Conservation (phyloP, 1,140 invertebrate genomes). For the Penaeus japonicus region DNA sequence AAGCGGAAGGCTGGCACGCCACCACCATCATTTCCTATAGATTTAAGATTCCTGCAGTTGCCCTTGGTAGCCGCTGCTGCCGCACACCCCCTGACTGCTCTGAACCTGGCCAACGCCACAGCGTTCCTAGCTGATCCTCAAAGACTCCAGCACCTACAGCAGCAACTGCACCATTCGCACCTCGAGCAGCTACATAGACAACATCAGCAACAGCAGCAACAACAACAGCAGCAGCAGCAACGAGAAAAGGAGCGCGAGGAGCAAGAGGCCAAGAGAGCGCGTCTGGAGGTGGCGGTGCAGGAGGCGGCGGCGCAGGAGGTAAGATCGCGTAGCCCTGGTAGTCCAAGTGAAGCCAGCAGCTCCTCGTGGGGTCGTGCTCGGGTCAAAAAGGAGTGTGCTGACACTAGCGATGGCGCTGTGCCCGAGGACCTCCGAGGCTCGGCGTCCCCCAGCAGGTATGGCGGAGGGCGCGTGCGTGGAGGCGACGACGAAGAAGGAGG, state of each 20-base stretch:
- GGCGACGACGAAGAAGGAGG: constrained; percentile 39
- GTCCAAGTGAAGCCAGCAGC: constrained; percentile 50
- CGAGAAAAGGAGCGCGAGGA: constrained; percentile 34
- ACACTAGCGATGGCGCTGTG: constrained; percentile 38
- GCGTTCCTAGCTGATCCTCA: constrained; percentile 46
- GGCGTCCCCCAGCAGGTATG: constrained; percentile 41
- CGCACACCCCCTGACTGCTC: constrained; percentile 49
- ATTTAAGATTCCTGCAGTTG: constrained; percentile 54
- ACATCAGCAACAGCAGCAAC: constrained; percentile 28
- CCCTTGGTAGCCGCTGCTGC: constrained; percentile 56
- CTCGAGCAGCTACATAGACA: constrained; percentile 47
- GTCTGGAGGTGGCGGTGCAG: constrained; percentile 24
- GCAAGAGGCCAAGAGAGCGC: constrained; percentile 37
- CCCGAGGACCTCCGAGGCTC: constrained; percentile 36
- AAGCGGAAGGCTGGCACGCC: constrained; percentile 54
- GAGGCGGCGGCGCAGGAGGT: constrained; percentile 30
- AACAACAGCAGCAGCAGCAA: constrained; percentile 50
- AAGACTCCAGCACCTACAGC: constrained; percentile 54
- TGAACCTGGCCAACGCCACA: constrained; percentile 52
- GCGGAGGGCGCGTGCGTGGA: constrained; percentile 23
- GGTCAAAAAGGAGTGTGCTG: constrained; percentile 50
- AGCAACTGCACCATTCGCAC: constrained; percentile 56
- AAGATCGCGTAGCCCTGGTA: constrained; percentile 32
- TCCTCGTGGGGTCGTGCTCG: constrained; percentile 39
- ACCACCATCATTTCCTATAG: constrained; percentile 52